Conservation (phyloP, 2,888 invertebrate species). For the Ceriagrion tenellum region DNA sequence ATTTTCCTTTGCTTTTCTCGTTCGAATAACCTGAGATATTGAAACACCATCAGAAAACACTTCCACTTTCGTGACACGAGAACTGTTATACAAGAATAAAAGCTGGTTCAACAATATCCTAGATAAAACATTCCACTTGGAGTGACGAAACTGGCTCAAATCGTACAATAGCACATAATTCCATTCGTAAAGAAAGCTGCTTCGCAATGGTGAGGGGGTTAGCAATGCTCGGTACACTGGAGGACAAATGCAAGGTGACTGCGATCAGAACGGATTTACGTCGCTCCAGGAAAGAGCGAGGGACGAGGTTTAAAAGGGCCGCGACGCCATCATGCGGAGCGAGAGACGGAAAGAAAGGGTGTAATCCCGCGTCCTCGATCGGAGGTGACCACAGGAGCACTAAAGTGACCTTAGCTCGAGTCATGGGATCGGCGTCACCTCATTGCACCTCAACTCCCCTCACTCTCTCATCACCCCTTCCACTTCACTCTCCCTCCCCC, state of each 20-base stretch:
- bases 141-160: background rate
- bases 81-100: background rate
- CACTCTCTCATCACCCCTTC: no score
- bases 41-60: background rate
- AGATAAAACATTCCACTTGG: background rate
- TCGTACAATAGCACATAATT: background rate
- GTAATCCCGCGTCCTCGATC: conserved; percentile 43
- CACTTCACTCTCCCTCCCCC: background rate
- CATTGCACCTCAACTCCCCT: background rate
- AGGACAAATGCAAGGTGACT: background rate
- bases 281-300: background rate
- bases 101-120: background rate
- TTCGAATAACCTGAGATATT: background rate
- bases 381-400: conserved; percentile 54
- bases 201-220: background rate
- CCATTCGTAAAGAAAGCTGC: background rate
- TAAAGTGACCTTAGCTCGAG: conserved; percentile 7
- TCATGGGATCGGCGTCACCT: conserved; percentile 17
- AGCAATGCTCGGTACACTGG: background rate
- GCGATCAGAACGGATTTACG: background rate
- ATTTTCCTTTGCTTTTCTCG: background rate
- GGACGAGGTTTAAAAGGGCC: background rate
- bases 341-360: background rate
- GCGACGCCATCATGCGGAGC: background rate
- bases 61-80: background rate